Evolutionary conservation across 92 coral and sea anemone species (phyloP), one percentile per base, ranked within the genome.

Genomic region (Siderastrea siderea): DNA sequence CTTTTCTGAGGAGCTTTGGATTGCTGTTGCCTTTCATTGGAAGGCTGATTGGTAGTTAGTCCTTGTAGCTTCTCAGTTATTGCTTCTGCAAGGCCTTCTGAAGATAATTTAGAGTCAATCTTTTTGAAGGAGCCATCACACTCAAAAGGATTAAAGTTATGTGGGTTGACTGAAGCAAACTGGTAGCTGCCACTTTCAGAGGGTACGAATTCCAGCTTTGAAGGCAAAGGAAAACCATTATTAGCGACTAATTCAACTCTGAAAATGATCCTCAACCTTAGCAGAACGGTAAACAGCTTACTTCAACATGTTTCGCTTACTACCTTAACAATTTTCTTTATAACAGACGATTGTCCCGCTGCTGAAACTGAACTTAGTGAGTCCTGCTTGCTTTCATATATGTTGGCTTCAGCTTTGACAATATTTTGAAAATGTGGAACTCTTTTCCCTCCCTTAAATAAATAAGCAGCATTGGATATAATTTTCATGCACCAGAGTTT

Each of bases 131-230:
- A 67, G 62, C 69, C 87, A 5, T 82, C 79, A 71, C 87, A 82
- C 49, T 82, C 87, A 38, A 82, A 82, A 19, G 59, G 87, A 45
- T 82, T 82, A 15, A 68, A 82, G 75, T 65, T 43, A 15, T 43
- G 61, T 71, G 87, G 87, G 48, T 68, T 69, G 1, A 57, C 17
- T 16, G 68, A 47, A 16, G 70, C 86, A 68, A 17, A 82, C 11
- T 50, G 77, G 19, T 68, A 70, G 77, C 67, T 57, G 5, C 60
- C 63, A 49, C 67, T 53, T 19, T 82, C 26, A 11, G 86, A 19
- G 16, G 75, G 86, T 7, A 43, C 19, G 62, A 68, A 82, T 17
- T 82, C 77, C 77, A 82, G 8, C 86, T 53, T 26, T 26, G 38
- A 26, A 26, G 38, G 38, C 38, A 26, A 26, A 26, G 38, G 38